phyloP scores from a whole-genome alignment of 2,797 vertebrate genomes.

The Varecia variegata region DNA sequence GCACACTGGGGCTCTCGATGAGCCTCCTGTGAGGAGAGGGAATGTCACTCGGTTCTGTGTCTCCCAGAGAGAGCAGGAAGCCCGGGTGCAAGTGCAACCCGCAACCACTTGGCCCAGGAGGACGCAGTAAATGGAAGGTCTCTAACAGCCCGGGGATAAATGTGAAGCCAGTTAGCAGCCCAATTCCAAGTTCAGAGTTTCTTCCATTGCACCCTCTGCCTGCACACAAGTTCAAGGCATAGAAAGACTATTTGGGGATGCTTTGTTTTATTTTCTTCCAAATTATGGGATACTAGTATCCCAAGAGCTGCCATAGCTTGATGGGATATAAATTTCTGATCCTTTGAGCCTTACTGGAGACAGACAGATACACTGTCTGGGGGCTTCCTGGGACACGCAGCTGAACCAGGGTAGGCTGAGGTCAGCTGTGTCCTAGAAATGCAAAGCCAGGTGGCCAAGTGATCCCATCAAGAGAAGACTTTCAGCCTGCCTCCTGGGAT shows the following conservation, averaged over 20 bases:
- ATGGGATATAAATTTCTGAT: not conserved
- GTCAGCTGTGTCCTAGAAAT: not conserved
- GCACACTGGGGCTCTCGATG: no score
- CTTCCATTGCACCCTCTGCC: not conserved
- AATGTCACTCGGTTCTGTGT: not conserved
- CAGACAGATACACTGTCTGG: not conserved
- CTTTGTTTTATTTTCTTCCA: not conserved
- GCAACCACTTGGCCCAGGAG: not conserved
- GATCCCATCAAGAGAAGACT: not conserved
- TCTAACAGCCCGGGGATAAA: not conserved
- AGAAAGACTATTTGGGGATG: not conserved
- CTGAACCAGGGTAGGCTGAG: not conserved
- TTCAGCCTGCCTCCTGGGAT: no score
- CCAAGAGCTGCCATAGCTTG: not conserved
- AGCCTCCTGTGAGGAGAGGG: not conserved
- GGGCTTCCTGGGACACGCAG: not conserved
- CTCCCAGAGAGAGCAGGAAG: not conserved
- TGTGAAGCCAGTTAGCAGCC: not conserved
- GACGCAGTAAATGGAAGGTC: not conserved
- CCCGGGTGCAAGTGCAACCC: not conserved
- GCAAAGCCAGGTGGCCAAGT: not conserved
- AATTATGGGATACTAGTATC: not conserved
- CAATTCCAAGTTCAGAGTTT: not conserved
- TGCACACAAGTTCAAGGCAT: not conserved
- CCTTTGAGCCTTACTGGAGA: not conserved